Conservation (phyloP, 1,140 invertebrate species). For the Atta cephalotes region DNA sequence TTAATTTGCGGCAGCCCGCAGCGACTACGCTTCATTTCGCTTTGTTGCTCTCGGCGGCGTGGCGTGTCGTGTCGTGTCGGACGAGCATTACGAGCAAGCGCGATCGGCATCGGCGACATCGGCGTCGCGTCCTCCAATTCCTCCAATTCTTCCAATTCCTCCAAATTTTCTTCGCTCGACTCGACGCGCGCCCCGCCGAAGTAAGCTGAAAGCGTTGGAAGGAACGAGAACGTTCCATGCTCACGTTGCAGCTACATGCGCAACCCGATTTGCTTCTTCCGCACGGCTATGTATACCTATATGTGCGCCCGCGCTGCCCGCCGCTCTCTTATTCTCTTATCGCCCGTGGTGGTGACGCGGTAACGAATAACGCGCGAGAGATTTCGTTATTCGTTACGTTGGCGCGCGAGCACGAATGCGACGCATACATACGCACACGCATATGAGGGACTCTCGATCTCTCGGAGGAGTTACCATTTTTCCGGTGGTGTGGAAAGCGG, state of each 20-base stretch:
- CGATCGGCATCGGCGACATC: no score
- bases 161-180: neutral
- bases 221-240: neutral
- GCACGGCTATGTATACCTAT: no score
- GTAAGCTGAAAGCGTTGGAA: neutral
- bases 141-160: no score
- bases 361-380: neutral
- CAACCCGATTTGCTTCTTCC: neutral
- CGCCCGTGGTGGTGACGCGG: neutral
- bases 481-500: conserved; percentile 17
- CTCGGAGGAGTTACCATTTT: conserved; percentile 20
- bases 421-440: neutral
- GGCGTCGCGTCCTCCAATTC: conserved; percentile 18
- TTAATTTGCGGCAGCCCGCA: conserved; percentile 1
- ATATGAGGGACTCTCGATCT: neutral
- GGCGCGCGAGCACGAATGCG: neutral
- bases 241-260: no score
- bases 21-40: conserved; percentile 36
- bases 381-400: conserved; percentile 1
- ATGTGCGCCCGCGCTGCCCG: neutral
- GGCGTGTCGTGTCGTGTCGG: neutral
- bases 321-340: conserved; percentile 9
- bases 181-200: neutral
- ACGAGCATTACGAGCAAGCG: neutral
- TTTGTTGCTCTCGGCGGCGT: neutral